Conservation (phyloP, 2,797 vertebrate genomes). For the Macropodus opercularis region DNA sequence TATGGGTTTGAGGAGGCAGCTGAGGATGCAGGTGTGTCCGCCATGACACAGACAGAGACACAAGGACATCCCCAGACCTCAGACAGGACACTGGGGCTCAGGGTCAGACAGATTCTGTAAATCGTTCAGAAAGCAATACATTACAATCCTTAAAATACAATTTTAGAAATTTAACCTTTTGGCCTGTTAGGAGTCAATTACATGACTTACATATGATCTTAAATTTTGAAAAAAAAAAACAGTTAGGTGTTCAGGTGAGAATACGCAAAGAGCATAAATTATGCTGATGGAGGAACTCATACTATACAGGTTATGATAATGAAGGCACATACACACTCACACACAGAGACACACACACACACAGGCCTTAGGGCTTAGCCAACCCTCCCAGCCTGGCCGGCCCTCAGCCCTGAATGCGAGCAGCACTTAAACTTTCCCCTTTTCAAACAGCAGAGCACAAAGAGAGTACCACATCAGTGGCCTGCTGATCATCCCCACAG, state of each 20-base stretch:
- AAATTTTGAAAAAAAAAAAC: too few species aligned
- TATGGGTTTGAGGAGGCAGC: constrained; percentile 11
- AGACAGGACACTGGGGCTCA: constrained; percentile 35
- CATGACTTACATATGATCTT: too few species aligned
- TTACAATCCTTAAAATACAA: too few species aligned
- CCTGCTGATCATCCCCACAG: constrained; percentile 76
- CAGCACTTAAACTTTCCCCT: constrained; percentile 87
- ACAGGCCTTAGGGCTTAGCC: constrained; percentile 66
- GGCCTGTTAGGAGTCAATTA: too few species aligned
- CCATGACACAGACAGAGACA: constrained; percentile 68
- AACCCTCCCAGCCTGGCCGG: constrained; percentile 71
- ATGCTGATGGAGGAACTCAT: constrained; percentile 16
- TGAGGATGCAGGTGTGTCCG: constrained; percentile 85
- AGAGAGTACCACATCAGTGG: constrained; percentile 80
- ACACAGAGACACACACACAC: constrained; percentile 46
- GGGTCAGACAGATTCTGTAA: constrained; percentile 44
- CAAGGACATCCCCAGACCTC: constrained; percentile 25
- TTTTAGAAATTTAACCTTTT: too few species aligned
- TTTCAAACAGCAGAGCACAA: constrained; percentile 82
- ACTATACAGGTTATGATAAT: constrained; percentile 24
- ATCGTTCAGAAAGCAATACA: constrained; percentile 47
- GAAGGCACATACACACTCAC: constrained; percentile 34
- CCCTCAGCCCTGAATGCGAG: constrained; percentile 74
- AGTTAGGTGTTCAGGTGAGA: too few species aligned
- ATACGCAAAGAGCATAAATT: not conserved